Evolutionary conservation across 2,888 invertebrate genomes (phyloP), one percentile per base, ranked within the genome.

Genomic region (Drosophila pseudotalamancana): DNA sequence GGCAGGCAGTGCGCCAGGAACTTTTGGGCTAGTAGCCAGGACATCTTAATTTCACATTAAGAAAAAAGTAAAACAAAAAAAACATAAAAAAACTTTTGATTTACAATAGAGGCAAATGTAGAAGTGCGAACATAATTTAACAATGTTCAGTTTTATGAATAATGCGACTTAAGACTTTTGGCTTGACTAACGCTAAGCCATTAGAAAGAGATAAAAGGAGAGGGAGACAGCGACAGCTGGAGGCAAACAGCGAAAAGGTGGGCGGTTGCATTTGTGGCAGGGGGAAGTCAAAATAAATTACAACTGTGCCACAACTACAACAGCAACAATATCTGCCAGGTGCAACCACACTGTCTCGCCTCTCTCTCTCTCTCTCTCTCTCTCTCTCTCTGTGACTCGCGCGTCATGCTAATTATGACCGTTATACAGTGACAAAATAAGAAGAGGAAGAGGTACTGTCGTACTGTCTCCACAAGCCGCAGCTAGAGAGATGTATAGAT

Each of bases 31-130:
- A 16, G 34, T 55, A 49, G 62, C 66, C 79, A 80, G 83, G 80
- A 82, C 68, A 76, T 68, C 76, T 78, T 61, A 72, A 78, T 72
- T 56, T 63, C 53, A 65, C 69, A 82, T 46, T 55, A 53, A 72
- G 8, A 42, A 23, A 6, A n/a, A 6, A 14, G 9, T 2, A 51
- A 39, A 9, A 3, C 11, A n/a, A n/a, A n/a, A n/a, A n/a, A n/a
- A n/a, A n/a, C n/a, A n/a, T n/a, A n/a, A n/a, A 12, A 71, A 66
- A 82, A 78, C 70, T 85, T 82, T 81, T 81, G 86, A 81, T 79
- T 81, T 85, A 85, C 79, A 65, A 69, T 60, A 4, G 27, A 46
- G 25, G 29, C 37, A 51, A 27, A 21, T 23, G 42, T n/a, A 37
- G 21, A 3, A 86, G 81, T 86, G 82, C 49, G 77, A 83, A 80